Evolutionary conservation across 2,797 vertebrate species (phyloP).

Genomic region (Syncerus caffer): DNA sequence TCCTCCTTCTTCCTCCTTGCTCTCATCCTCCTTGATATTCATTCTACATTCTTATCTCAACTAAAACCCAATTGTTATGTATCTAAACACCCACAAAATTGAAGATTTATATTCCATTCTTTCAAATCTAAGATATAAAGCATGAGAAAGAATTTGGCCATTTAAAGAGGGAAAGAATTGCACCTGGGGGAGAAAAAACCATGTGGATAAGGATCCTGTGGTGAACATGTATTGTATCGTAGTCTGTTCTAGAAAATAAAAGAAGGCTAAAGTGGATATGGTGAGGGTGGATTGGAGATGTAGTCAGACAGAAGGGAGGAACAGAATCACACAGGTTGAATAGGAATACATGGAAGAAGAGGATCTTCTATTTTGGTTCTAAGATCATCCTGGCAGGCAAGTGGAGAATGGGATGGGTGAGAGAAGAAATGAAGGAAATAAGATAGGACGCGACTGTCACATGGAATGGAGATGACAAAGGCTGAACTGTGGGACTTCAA

Average conservation of each 20-base stretch:
- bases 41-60: not conserved
- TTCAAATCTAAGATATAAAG: not conserved
- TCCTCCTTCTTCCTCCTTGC: not conserved
- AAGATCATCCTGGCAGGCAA: not conserved
- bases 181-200: not conserved
- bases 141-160: not conserved
- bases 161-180: not conserved
- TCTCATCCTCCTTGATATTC: not conserved
- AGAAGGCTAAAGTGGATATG: not conserved
- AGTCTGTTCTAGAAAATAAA: not conserved
- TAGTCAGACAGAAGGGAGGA: not conserved
- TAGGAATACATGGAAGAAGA: not conserved
- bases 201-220: not conserved
- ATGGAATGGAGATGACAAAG: not conserved
- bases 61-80: not conserved
- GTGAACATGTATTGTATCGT: too few species aligned
- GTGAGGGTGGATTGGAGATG: not conserved
- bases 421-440: not conserved
- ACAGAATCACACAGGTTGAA: not conserved
- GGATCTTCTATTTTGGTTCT: not conserved
- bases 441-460: not conserved
- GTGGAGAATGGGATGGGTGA: not conserved
- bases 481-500: not conserved
- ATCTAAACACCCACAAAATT: not conserved
- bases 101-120: not conserved